Percentiles rank a stretch among this genome's conserved stretches.
Conservation (phyloP, 2,797 vertebrate genomes). For the Rhadinocentrus ornatus region DNA sequence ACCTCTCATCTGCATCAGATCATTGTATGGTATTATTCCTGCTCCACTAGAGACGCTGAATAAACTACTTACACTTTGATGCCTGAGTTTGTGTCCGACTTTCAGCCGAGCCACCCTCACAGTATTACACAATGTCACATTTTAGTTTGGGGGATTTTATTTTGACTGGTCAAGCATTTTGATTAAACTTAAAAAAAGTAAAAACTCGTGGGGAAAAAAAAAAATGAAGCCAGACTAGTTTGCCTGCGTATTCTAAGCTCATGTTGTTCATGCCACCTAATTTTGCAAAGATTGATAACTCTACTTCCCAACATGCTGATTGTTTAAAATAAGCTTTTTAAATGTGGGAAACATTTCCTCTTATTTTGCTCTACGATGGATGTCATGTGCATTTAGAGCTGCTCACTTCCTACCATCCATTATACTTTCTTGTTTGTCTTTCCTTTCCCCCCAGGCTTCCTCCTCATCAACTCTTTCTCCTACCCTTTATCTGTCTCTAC, state of each 20-base stretch:
- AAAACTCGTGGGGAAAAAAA: not conserved
- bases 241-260: no score
- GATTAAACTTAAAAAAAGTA: not conserved
- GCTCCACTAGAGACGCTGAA: no score
- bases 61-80: no score
- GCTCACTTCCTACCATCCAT: not conserved
- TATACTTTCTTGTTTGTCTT: not conserved
- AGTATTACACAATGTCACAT: not conserved
- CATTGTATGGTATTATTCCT: no score
- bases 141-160: not conserved
- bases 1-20: no score
- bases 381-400: not conserved
- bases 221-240: no score
- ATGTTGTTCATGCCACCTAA: not conserved
- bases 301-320: not conserved
- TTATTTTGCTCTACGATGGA: not conserved
- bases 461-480: conserved; percentile 44
- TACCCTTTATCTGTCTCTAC: conserved; percentile 30
- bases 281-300: not conserved
- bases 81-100: no score
- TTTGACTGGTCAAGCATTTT: not conserved
- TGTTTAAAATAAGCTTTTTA: not conserved
- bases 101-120: no score
- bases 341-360: conserved; percentile 5
- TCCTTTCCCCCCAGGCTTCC: conserved; percentile 22